These are phyloP conservation scores for Amblyraja radiata DNA, from an alignment of 2,797 vertebrate genomes.

Conservation along the genomic window DNA sequence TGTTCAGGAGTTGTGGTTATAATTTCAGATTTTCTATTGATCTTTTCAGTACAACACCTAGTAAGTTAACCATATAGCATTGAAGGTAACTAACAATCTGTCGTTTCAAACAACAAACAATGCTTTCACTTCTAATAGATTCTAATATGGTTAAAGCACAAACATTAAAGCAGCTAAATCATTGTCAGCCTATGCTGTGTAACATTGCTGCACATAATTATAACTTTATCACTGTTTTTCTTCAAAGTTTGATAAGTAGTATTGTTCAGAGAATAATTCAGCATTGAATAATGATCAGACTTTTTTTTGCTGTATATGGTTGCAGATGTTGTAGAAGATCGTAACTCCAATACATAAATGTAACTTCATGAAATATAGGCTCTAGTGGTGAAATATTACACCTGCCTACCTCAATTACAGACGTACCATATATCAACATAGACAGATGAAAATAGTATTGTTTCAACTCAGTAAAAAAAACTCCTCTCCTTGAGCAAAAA, in stretches of 20 bases:
- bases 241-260: background rate
- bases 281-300: background rate
- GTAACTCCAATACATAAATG: background rate
- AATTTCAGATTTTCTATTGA: too few species aligned
- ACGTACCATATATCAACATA: background rate
- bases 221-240: background rate
- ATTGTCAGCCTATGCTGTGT: background rate
- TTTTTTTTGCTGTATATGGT: background rate
- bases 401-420: background rate
- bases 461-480: slow-evolving; percentile 21
- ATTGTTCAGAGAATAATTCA: background rate
- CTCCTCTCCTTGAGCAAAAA: background rate
- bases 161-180: background rate
- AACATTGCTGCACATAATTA: background rate
- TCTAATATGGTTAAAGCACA: background rate
- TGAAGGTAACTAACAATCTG: background rate
- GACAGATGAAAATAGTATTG: background rate
- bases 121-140: background rate
- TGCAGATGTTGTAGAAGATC: background rate
- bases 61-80: background rate
- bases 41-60: background rate
- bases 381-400: background rate
- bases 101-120: background rate
- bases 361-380: background rate
- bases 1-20: too few species aligned